Conservation (phyloP, 2,113 vertebrate species). For the Scalopus aquaticus region DNA sequence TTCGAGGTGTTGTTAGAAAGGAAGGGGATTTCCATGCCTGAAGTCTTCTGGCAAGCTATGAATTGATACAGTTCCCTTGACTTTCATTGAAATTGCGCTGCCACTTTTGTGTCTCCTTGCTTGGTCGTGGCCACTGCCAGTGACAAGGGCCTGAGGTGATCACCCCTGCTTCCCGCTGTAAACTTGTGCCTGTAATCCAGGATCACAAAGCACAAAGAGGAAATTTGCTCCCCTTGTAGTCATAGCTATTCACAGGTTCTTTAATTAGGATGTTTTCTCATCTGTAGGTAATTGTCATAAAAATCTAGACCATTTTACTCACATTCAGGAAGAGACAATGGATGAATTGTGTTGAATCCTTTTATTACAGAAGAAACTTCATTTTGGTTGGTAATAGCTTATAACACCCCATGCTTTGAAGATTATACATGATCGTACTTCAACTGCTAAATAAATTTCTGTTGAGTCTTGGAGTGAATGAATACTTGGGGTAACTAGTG, state of each 20-base stretch:
- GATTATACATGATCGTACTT: not conserved
- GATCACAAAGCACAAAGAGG: not conserved
- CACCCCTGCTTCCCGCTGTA: not conserved
- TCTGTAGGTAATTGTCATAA: not conserved
- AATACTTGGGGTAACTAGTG: not conserved
- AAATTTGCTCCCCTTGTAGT: not conserved
- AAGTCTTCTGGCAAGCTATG: not conserved
- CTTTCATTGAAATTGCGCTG: not conserved
- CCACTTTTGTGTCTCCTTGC: not conserved
- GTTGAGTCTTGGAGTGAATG: not conserved
- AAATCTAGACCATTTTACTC: not conserved
- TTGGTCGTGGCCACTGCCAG: not conserved
- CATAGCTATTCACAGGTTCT: not conserved
- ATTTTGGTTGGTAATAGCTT: not conserved
- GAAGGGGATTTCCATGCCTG: not conserved
- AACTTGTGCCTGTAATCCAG: not conserved
- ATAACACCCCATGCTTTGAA: not conserved
- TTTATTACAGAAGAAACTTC: not conserved
- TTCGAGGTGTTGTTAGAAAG: not conserved
- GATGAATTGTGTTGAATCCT: not conserved
- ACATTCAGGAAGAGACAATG: not conserved
- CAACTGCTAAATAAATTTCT: not conserved
- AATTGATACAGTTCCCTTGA: not conserved
- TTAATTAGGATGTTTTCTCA: not conserved
- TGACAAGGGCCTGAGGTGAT: not conserved